Base-by-base conservation (phyloP, 2,113 vertebrate species). In the Zapornia atra region DNA sequence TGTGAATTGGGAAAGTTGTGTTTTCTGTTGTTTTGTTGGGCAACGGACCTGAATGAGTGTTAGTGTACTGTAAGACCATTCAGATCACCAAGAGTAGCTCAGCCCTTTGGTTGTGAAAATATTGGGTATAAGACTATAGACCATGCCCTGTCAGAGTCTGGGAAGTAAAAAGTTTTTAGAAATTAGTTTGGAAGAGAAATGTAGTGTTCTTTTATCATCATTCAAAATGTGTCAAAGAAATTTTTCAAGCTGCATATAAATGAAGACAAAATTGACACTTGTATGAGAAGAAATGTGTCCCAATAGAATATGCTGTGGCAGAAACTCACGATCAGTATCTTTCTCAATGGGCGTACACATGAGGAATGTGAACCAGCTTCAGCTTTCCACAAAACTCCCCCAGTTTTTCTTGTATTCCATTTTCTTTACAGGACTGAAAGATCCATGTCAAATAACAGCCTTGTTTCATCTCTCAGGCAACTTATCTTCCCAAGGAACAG, bases 241-340 rank as follows among this genome's bases (percentile, higher is more conserved):
- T 81, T 77, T n/a, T 75, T 95, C 42, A 73, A 38, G 44, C 24
- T 86, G 64, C n/a, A 60, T 81, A 53, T 28, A 81, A 86, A 86
- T 78, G 25, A 92, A 83, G 34, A 68, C 4, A 90, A 77, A 94
- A 90, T 57, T 92, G 66, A 10, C 63, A 90, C 36, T 71, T 60
- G 15, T 31, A 69, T 31, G 51, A 3, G n/a, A 80, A 90, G 57
- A 91, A 80, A 72, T 80, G 22, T 80, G 36, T 70, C 71, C 57
- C 63, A 63, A 6, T 42, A 36, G 75, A 72, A 78, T 81, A 83
- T 38, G 9, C 36, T 61, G 11, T 33, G 29, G 17, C 50, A 87
- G 71, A 96, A 82, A 61, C 29, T 77, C 68, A 70, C 0, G 2
- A 76, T 64, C 44, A 29, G 28, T 91, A 22, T 50, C 34, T 82